Percentiles rank a stretch among this genome's conserved stretches.
These are phyloP conservation scores for Hypomesus transpacificus DNA, from an alignment of 2,113 vertebrate species.

Conservation along the genomic window DNA sequence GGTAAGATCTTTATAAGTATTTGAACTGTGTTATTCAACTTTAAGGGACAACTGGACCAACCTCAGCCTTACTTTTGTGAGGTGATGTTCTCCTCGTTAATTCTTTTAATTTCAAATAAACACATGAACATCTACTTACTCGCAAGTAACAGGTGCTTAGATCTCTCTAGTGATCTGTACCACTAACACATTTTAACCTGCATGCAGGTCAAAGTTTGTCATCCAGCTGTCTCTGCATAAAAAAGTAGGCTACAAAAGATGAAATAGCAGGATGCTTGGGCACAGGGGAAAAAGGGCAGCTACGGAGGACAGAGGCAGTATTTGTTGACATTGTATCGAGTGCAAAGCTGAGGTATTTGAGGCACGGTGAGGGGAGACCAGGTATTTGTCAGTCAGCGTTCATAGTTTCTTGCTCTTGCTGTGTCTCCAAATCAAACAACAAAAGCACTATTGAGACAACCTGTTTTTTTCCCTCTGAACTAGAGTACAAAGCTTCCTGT, in stretches of 20 bases:
- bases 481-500: constrained; percentile 85
- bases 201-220: constrained; percentile 41
- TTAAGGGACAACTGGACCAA: no score
- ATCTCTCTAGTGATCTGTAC: background rate
- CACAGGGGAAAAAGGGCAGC: constrained; percentile 52
- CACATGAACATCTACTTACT: no score
- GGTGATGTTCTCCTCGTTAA: no score
- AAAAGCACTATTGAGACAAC: constrained; percentile 88
- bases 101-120: no score
- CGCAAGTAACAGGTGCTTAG: no score
- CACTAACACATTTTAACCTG: constrained; percentile 13
- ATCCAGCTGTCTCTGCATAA: constrained; percentile 45
- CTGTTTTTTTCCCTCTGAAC: constrained; percentile 69
- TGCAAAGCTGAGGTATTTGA: constrained; percentile 69
- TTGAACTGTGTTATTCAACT: no score
- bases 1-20: no score
- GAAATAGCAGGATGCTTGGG: constrained; percentile 32
- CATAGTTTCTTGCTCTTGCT: constrained; percentile 65
- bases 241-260: constrained; percentile 44
- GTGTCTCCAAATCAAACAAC: constrained; percentile 76
- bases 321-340: constrained; percentile 71
- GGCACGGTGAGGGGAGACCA: constrained; percentile 72
- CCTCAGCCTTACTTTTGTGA: no score
- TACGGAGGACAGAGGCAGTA: constrained; percentile 66
- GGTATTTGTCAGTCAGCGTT: constrained; percentile 78